These are phyloP conservation scores for Ceramica pisi DNA, from an alignment of 2,888 invertebrate genomes.

Conservation along the genomic window DNA sequence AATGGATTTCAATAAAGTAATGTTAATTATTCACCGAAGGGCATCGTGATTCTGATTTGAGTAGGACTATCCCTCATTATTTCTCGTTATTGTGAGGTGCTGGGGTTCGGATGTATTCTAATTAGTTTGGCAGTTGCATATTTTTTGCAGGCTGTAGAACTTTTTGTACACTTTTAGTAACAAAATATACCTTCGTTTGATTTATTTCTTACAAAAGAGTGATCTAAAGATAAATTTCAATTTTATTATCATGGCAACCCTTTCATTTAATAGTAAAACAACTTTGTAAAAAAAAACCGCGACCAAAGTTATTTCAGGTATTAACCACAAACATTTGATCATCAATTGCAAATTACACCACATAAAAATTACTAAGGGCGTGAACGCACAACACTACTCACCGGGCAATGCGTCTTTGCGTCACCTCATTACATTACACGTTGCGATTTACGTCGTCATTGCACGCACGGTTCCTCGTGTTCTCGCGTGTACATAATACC, in stretches of 20 bases:
- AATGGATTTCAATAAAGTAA: slow-evolving; percentile 66
- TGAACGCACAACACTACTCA: slow-evolving; percentile 70
- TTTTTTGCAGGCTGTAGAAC: background rate
- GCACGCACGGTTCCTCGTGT: slow-evolving; percentile 76
- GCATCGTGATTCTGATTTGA: slow-evolving; percentile 57
- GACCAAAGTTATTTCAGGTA: slow-evolving; percentile 11
- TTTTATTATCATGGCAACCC: too few species aligned
- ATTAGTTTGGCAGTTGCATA: background rate
- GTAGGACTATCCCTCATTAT: slow-evolving; percentile 52
- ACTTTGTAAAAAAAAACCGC: background rate
- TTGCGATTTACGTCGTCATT: slow-evolving; percentile 76
- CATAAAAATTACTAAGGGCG: slow-evolving; percentile 71
- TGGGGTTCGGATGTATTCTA: background rate
- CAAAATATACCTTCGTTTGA: background rate
- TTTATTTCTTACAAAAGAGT: background rate
- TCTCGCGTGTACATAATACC: slow-evolving; percentile 59
- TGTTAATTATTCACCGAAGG: slow-evolving; percentile 63
- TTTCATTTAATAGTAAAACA: too few species aligned
- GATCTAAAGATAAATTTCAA: background rate
- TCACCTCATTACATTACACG: slow-evolving; percentile 82
- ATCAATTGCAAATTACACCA: slow-evolving; percentile 61
- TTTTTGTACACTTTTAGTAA: too few species aligned
- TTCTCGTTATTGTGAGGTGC: slow-evolving; percentile 22
- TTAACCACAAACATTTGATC: slow-evolving; percentile 28
- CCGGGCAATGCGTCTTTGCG: slow-evolving; percentile 68